These are phyloP conservation scores for Oreotrochilus melanogaster DNA, from an alignment of 2,113 vertebrate genomes.

Conservation along the genomic window DNA sequence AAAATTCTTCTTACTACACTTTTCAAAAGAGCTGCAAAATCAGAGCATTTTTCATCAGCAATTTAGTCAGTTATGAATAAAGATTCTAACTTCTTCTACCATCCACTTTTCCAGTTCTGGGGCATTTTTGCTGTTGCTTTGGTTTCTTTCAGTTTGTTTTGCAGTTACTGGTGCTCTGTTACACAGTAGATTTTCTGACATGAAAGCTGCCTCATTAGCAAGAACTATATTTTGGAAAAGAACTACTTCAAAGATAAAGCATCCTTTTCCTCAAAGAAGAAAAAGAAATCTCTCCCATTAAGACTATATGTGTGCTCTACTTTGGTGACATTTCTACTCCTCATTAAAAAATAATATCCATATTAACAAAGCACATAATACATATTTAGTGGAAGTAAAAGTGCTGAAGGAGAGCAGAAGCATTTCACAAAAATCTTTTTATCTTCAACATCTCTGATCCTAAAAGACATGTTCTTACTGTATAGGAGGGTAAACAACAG, in stretches of 20 bases:
- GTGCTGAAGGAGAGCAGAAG: constrained; percentile 9
- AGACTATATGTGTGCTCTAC: constrained; percentile 2
- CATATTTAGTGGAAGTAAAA: neutral
- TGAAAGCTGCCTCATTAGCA: constrained; percentile 67
- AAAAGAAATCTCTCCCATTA: neutral
- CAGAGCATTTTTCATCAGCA: neutral
- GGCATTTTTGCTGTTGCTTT: constrained; percentile 9
- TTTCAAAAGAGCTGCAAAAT: neutral
- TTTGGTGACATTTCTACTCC: constrained; percentile 41
- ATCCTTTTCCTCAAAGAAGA: constrained; percentile 42
- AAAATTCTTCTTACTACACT: neutral
- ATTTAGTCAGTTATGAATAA: neutral
- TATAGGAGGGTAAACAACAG: constrained; percentile 13
- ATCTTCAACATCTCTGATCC: constrained; percentile 8
- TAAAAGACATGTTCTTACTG: neutral
- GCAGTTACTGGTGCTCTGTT: neutral
- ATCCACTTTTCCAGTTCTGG: neutral
- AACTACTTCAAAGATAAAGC: constrained; percentile 60
- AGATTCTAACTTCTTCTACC: neutral
- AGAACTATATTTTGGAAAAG: constrained; percentile 17
- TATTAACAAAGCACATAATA: constrained; percentile 28
- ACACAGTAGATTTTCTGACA: constrained; percentile 23
- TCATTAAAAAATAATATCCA: neutral
- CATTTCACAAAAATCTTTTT: constrained; percentile 39
- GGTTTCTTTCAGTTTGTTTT: constrained; percentile 38